Evolutionary conservation across 2,888 invertebrate genomes (phyloP), one percentile per base, ranked within the genome.

Genomic region (Ophion slaviceki): DNA sequence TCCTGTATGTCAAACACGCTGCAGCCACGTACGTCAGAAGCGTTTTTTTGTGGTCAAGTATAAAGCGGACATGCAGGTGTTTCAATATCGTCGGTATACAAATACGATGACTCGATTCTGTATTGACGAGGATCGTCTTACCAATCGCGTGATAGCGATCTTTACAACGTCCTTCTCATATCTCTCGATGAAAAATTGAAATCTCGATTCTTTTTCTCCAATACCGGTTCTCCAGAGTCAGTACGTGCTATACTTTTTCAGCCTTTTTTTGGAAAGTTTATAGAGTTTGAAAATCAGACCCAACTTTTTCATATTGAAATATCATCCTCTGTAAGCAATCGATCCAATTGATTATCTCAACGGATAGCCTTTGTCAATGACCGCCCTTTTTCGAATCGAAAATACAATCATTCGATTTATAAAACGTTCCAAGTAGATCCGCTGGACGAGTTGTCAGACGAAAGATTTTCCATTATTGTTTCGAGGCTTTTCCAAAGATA

Each of bases 61-160:
- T 77, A 64, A 77, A 77, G 81, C 47, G 61, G 61, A 74, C 68
- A 75, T 20, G 32, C 71, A 76, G 61, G 59, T 36, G 78, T 62
- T 61, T 36, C 40, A 75, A 70, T 64, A 70, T 32, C 76, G 28
- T 70, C 57, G 70, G 10, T 40, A 62, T 70, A 67, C 53, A 70
- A 40, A 76, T 71, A 62, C 14, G 45, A 68, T 20, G 57, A 67
- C 40, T 40, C 17, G 66, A 82, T 78, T 67, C 28, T 66, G 66
- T 40, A 68, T 81, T 67, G 78, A 67, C 77, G 68, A 62, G 64
- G 68, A 85, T 85, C 84, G 68, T 45, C 64, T 85, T 85, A 74
- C 84, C 77, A 53, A 81, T 74, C 77, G 78, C 61, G 61, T 40
- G 77, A 61, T n/a, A 78, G 64, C 80, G 78, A 59, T 62, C 77